A percentile compares a stretch with the other conserved stretches of the same genome.
Evolutionary conservation across 1,140 invertebrate species (phyloP).

Genomic region (Pseudomyrmex pallidus): DNA sequence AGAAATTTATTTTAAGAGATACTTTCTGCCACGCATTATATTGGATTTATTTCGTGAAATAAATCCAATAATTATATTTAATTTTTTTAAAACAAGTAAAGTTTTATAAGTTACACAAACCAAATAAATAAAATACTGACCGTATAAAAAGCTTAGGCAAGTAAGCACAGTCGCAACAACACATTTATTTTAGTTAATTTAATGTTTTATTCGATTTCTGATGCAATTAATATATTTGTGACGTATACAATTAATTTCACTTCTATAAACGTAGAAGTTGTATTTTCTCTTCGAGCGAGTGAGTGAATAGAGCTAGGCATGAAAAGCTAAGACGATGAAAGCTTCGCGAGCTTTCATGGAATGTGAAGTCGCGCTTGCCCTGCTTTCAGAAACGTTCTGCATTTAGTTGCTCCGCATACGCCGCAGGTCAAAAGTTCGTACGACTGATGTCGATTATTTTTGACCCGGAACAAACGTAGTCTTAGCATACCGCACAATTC

Average conservation of each 20-base stretch:
- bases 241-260: conserved; percentile 5
- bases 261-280: not conserved
- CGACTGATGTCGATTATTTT: conserved; percentile 82
- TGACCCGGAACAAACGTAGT: conserved; percentile 78
- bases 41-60: conserved; percentile 8
- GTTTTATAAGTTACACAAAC: no score
- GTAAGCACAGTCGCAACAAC: no score
- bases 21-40: not conserved
- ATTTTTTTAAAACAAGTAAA: no score
- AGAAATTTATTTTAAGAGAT: conserved; percentile 22
- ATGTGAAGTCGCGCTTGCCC: conserved; percentile 61
- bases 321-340: conserved; percentile 7
- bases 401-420: conserved; percentile 82
- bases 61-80: not conserved
- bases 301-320: not conserved
- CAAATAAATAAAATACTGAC: no score
- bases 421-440: conserved; percentile 83
- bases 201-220: not conserved
- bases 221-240: not conserved
- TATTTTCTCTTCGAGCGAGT: not conserved
- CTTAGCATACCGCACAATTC: conserved; percentile 33
- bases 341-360: conserved; percentile 47
- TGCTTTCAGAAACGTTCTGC: conserved; percentile 64
- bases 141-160: no score
- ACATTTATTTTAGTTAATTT: not conserved